Conservation (phyloP, 1,140 invertebrate genomes). For the Zophobas morio region DNA sequence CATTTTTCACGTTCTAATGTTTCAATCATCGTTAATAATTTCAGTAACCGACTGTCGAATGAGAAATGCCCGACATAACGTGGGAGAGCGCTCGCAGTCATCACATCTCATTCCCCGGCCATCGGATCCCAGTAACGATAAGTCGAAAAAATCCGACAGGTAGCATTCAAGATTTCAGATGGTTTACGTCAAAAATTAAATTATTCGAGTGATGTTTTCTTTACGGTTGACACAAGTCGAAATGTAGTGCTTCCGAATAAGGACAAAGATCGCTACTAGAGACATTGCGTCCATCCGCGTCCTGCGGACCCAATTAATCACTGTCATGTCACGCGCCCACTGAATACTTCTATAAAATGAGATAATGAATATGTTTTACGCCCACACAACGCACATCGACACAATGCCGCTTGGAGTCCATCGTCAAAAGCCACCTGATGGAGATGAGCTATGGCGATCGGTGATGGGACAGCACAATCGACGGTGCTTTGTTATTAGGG, state of each 20-base stretch:
- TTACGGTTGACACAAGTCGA: conserved; percentile 1
- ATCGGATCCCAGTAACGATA: background rate
- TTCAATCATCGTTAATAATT: too few relatives aligned
- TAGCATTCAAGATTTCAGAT: conserved; percentile 2
- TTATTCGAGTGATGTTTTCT: conserved; percentile 5
- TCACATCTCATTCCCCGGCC: background rate
- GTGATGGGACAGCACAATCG: conserved; percentile 22
- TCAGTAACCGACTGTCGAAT: too few relatives aligned
- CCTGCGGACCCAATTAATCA: conserved; percentile 46
- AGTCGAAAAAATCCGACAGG: background rate
- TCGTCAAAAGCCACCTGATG: conserved; percentile 19
- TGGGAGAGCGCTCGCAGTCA: background rate
- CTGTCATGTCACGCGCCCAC: conserved; percentile 45
- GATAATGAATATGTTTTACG: conserved; percentile 52
- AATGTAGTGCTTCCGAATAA: conserved; percentile 12
- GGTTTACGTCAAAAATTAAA: conserved; percentile 9
- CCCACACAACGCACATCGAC: conserved; percentile 32
- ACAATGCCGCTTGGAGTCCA: conserved; percentile 37
- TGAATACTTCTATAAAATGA: conserved; percentile 48
- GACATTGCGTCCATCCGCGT: conserved; percentile 27
- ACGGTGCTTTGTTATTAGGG: conserved; percentile 33
- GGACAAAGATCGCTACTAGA: conserved; percentile 25
- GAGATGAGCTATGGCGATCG: conserved; percentile 28
- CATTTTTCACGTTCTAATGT: too few relatives aligned
- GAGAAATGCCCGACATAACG: too few relatives aligned